These are phyloP conservation scores for Sinopyrophorus schimmeli DNA, from an alignment of 2,888 invertebrate species.

Conservation along the genomic window DNA sequence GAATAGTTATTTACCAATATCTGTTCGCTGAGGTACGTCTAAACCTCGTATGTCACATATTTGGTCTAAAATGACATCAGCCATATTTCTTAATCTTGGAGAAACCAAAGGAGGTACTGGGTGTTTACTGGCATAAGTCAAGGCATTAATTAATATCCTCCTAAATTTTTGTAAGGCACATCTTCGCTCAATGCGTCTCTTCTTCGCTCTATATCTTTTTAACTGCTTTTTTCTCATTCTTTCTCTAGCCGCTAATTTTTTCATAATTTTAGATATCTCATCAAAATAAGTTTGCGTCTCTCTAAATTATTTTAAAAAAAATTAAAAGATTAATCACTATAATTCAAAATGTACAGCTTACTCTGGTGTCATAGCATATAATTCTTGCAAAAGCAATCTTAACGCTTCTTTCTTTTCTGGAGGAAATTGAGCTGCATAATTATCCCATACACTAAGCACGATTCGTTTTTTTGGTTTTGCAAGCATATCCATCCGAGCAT, in stretches of 20 bases:
- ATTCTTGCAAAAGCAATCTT: constrained; percentile 60
- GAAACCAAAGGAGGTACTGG: constrained; percentile 60
- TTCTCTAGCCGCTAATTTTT: constrained; percentile 33
- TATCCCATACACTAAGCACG: constrained; percentile 60
- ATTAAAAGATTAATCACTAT: neutral
- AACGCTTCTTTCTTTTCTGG: constrained; percentile 59
- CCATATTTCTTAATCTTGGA: constrained; percentile 60
- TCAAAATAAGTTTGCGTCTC: constrained; percentile 65
- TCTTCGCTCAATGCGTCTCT: constrained; percentile 11
- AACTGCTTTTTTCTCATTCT: constrained; percentile 39
- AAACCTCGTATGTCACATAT: constrained; percentile 77
- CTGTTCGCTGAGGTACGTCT: constrained; percentile 84
- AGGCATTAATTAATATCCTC: constrained; percentile 38
- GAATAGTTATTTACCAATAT: constrained; percentile 27
- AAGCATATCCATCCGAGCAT: constrained; percentile 57
- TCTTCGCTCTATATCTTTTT: constrained; percentile 14
- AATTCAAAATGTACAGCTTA: constrained; percentile 24
- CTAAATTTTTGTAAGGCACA: constrained; percentile 37
- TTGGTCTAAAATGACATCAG: constrained; percentile 61
- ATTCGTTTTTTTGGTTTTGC: constrained; percentile 59
- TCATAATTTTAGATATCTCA: constrained; percentile 47
- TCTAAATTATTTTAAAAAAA: constrained; percentile 45
- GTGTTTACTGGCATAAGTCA: constrained; percentile 47
- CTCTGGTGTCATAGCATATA: constrained; percentile 50
- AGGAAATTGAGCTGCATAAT: constrained; percentile 57